Evolutionary conservation across 2,888 invertebrate species (phyloP).

Genomic region (Galeopsomyia nigrocyanea): DNA sequence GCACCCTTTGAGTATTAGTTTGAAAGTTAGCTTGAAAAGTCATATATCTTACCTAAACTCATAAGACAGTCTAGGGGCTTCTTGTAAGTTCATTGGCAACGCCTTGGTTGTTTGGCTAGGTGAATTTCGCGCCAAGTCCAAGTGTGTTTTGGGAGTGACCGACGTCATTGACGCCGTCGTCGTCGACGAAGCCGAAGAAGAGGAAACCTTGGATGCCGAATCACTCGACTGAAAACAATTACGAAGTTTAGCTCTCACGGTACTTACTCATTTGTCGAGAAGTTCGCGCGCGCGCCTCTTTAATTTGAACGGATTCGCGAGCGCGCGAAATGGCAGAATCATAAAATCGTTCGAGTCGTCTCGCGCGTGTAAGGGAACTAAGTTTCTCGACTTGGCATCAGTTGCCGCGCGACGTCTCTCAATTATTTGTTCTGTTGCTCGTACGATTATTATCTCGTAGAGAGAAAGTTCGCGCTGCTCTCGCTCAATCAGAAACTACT

Average conservation of each 20-base stretch:
- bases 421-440: slow-evolving; percentile 22
- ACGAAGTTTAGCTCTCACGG: slow-evolving; percentile 28
- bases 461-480: not conserved
- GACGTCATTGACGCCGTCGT: slow-evolving; percentile 15
- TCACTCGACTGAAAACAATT: slow-evolving; percentile 40
- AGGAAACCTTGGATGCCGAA: slow-evolving; percentile 10
- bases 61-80: slow-evolving; percentile 6
- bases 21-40: not conserved
- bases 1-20: too few species aligned
- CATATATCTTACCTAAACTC: slow-evolving; percentile 30
- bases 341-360: slow-evolving; percentile 25
- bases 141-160: slow-evolving; percentile 4
- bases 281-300: not conserved
- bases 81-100: slow-evolving; percentile 7
- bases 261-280: slow-evolving; percentile 10
- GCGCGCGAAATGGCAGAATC: not conserved
- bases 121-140: slow-evolving; percentile 2
- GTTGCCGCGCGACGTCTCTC: slow-evolving; percentile 13
- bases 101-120: not conserved
- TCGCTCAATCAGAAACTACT: too few species aligned
- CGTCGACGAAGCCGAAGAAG: not conserved
- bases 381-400: slow-evolving; percentile 20
- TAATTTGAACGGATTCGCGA: slow-evolving; percentile 1
- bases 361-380: not conserved
- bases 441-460: slow-evolving; percentile 6